Conservation (phyloP, 2,113 vertebrate genomes). For the Dicerorhinus sumatrensis region DNA sequence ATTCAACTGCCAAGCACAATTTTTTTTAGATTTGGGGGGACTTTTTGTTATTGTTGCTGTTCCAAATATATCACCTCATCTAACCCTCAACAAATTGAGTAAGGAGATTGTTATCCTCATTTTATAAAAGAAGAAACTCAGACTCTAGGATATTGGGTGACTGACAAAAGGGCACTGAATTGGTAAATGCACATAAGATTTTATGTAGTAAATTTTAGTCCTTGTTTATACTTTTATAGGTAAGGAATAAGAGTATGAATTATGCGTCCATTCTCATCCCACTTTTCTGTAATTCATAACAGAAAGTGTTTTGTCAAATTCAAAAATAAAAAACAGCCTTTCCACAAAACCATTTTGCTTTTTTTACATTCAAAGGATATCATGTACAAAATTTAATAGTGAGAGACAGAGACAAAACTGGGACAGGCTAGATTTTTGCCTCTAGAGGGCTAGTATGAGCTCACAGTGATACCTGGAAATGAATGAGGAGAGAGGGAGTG, state of each 20-base stretch:
- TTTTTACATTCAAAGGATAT: not conserved
- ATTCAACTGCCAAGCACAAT: not conserved
- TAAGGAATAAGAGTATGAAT: not conserved
- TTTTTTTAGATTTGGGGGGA: accelerated
- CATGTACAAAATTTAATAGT: not conserved
- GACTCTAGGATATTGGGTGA: not conserved
- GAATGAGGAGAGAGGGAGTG: not conserved
- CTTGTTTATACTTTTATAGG: not conserved
- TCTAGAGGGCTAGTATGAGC: too few species aligned
- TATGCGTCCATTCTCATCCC: not conserved
- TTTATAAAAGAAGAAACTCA: not conserved
- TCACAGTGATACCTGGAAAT: not conserved
- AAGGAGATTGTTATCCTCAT: not conserved
- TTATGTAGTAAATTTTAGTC: not conserved
- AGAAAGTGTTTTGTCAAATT: not conserved
- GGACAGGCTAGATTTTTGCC: not conserved
- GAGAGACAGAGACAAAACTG: not conserved
- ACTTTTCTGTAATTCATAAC: not conserved
- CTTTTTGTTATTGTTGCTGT: not conserved
- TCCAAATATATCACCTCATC: not conserved
- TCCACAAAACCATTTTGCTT: not conserved
- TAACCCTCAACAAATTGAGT: not conserved
- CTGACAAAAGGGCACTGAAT: not conserved
- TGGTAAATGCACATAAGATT: not conserved
- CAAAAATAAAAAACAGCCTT: not conserved